phyloP scores from a whole-genome alignment of 2,113 vertebrate genomes.

The Tyto alba region DNA sequence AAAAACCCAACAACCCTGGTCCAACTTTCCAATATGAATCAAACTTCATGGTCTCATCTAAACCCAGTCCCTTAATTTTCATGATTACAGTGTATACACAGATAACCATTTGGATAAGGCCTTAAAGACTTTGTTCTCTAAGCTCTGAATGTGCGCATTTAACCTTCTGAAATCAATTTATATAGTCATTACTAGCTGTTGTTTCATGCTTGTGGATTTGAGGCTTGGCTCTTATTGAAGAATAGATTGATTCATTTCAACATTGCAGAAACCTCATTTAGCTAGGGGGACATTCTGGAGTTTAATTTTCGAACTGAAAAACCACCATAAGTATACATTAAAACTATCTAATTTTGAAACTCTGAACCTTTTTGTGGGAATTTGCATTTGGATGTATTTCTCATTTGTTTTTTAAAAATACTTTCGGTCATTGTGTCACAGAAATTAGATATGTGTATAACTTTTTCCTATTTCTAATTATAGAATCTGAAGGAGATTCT shows the following conservation, averaged over 20 bases:
- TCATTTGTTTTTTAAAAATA: neutral
- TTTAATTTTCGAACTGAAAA: slow-evolving; percentile 16
- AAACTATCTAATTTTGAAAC: slow-evolving; percentile 22
- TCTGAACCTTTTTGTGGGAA: neutral
- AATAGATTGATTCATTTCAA: slow-evolving; percentile 47
- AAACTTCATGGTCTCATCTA: slow-evolving; percentile 19
- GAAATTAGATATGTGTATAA: neutral
- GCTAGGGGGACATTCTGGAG: neutral
- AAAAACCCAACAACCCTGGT: neutral
- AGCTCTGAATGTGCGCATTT: slow-evolving; percentile 4
- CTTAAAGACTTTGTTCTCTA: neutral
- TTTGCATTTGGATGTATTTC: neutral
- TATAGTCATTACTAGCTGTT: slow-evolving; percentile 6
- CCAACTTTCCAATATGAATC: neutral
- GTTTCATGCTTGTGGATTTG: slow-evolving; percentile 46
- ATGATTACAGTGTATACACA: slow-evolving; percentile 28
- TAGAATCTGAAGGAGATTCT: neutral
- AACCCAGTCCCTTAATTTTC: slow-evolving; percentile 21
- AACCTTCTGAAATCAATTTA: slow-evolving; percentile 56
- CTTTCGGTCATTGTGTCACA: neutral
- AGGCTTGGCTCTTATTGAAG: slow-evolving; percentile 27
- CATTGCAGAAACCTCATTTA: slow-evolving; percentile 27
- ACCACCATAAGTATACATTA: neutral
- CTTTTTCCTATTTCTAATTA: neutral
- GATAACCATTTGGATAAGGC: neutral